Evolutionary conservation across 2,888 invertebrate genomes (phyloP).

Genomic region (Orthosia incerta): DNA sequence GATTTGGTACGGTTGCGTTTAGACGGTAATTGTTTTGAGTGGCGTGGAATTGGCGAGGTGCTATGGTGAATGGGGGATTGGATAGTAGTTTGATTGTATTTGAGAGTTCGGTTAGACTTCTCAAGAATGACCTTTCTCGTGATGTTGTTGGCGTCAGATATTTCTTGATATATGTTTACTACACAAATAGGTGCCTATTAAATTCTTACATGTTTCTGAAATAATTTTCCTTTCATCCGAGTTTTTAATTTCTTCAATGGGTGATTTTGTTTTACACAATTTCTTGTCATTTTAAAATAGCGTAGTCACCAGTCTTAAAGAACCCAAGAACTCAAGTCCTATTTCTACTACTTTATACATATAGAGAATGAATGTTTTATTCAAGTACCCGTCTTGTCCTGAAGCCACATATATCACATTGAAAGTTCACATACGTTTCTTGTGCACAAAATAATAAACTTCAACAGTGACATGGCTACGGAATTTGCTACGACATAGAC

Average conservation of each 20-base stretch:
- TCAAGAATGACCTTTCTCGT: background rate
- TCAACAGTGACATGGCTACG: conserved; percentile 23
- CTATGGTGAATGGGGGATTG: background rate
- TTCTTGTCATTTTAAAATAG: background rate
- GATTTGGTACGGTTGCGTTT: conserved; percentile 31
- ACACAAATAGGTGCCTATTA: too few species aligned
- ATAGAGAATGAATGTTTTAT: background rate
- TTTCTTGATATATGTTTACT: background rate
- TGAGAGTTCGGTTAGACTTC: background rate
- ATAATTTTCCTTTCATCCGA: background rate
- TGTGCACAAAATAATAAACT: conserved; percentile 31
- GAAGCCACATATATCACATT: conserved; percentile 22
- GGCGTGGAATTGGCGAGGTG: conserved; percentile 16
- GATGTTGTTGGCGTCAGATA: background rate
- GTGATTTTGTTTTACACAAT: too few species aligned
- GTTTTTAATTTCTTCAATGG: background rate
- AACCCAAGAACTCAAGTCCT: background rate
- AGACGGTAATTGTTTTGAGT: conserved; percentile 38
- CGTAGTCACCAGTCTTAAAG: background rate
- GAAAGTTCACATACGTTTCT: conserved; percentile 26
- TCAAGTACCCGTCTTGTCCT: conserved; percentile 9
- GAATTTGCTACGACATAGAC: conserved; percentile 25
- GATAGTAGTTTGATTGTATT: background rate
- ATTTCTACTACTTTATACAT: background rate
- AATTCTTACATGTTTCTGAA: too few species aligned